These are phyloP conservation scores for Drosophila trichaetosa DNA, from an alignment of 2,888 invertebrate species.

Conservation along the genomic window DNA sequence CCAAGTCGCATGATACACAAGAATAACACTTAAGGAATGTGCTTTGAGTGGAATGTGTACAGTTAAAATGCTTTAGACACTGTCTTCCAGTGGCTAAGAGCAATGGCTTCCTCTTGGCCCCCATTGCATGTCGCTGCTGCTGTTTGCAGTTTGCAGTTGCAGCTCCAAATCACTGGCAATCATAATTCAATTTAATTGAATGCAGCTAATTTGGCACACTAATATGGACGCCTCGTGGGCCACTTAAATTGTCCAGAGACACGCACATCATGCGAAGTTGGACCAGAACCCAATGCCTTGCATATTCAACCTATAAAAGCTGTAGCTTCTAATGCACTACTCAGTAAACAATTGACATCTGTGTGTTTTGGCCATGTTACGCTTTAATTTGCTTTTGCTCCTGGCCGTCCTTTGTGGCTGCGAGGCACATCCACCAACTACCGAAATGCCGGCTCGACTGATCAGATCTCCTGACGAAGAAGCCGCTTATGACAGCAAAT, in stretches of 20 bases:
- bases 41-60: constrained; percentile 22
- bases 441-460: constrained; percentile 21
- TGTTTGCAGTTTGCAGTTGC: constrained; percentile 5
- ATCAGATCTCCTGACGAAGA: not conserved
- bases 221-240: constrained; percentile 30
- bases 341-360: constrained; percentile 13
- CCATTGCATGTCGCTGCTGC: constrained; percentile 23
- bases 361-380: constrained; percentile 27
- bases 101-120: constrained; percentile 27
- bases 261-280: constrained; percentile 39
- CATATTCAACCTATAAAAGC: constrained; percentile 43
- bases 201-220: constrained; percentile 46
- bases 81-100: constrained; percentile 31
- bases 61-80: constrained; percentile 36
- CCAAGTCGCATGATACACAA: constrained; percentile 32
- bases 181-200: constrained; percentile 50
- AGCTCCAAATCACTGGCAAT: constrained; percentile 34
- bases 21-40: constrained; percentile 30
- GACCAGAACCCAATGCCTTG: not conserved
- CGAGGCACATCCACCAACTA: constrained; percentile 66
- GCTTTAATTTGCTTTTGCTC: constrained; percentile 13
- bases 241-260: constrained; percentile 40
- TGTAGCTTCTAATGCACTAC: not conserved
- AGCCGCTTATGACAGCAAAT: constrained; percentile 87
- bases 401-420: not conserved